A percentile compares a stretch with the other conserved stretches of the same genome.
Evolutionary conservation across 2,888 invertebrate species (phyloP).

Genomic region (Omphaloscelis lunosa): DNA sequence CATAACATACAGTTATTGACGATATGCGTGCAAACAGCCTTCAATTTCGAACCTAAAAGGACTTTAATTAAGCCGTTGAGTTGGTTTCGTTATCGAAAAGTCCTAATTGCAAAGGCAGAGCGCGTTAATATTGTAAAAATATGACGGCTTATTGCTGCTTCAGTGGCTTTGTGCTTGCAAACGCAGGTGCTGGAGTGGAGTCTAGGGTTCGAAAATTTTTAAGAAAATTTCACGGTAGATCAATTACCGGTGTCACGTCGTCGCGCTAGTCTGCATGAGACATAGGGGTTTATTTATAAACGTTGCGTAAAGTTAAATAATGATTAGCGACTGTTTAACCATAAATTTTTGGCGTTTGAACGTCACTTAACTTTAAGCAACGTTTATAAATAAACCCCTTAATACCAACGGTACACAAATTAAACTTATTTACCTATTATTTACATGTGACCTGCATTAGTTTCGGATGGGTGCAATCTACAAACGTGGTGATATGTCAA

Average conservation of each 20-base stretch:
- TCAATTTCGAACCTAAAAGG: neutral
- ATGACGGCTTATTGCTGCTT: neutral
- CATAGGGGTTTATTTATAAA: too few relatives aligned
- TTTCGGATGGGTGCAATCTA: too few relatives aligned
- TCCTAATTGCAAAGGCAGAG: neutral
- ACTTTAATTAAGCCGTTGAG: neutral
- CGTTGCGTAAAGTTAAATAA: too few relatives aligned
- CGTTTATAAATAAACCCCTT: too few relatives aligned
- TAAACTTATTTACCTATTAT: neutral
- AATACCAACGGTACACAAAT: too few relatives aligned
- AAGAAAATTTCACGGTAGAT: too few relatives aligned
- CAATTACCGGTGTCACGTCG: too few relatives aligned
- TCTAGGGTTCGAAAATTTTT: too few relatives aligned
- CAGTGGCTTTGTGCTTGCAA: conserved; percentile 2
- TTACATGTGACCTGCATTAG: neutral
- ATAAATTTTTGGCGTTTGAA: too few relatives aligned
- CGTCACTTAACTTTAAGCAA: too few relatives aligned
- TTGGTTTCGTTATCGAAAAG: conserved; percentile 6
- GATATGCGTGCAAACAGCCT: neutral
- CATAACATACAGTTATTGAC: conserved; percentile 1
- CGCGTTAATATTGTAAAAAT: neutral
- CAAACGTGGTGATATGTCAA: neutral
- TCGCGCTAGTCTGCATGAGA: too few relatives aligned
- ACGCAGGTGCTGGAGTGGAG: neutral
- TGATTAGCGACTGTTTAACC: too few relatives aligned